Conservation (phyloP, 2,797 vertebrate species). For the Phalloptychus januarius region DNA sequence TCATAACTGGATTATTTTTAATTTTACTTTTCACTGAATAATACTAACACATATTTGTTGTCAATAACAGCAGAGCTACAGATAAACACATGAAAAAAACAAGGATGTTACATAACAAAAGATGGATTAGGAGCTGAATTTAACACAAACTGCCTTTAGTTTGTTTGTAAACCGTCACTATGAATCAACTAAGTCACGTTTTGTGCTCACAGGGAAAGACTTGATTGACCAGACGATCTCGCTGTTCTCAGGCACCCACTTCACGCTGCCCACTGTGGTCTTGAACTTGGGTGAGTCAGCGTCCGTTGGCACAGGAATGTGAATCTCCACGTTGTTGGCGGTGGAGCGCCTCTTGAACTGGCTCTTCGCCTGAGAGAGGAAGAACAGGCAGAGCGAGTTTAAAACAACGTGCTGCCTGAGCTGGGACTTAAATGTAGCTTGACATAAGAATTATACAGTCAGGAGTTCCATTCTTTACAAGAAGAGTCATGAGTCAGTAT, state of each 20-base stretch:
- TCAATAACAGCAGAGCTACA: neutral
- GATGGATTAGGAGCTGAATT: neutral
- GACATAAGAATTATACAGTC: neutral
- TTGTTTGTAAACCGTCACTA: constrained; percentile 13
- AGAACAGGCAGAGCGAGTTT: constrained; percentile 47
- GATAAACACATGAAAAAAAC: neutral
- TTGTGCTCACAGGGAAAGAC: constrained; percentile 92
- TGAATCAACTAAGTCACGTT: constrained; percentile 41
- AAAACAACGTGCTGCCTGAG: constrained; percentile 1
- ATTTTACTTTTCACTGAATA: neutral
- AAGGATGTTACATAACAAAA: neutral
- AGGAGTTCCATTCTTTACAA: neutral
- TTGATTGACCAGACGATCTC: constrained; percentile 99
- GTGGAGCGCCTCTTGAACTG: constrained; percentile 98
- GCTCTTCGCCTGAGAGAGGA: constrained; percentile 89
- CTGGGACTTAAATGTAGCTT: neutral
- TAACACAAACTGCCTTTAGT: neutral
- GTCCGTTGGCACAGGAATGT: constrained; percentile 97
- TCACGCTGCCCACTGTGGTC: constrained; percentile 97
- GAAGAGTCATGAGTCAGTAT: neutral
- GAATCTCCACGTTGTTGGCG: constrained; percentile 99
- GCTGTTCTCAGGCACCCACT: constrained; percentile 98
- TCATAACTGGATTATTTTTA: neutral
- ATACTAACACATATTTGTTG: neutral
- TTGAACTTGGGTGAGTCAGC: constrained; percentile 99